Percentiles rank a stretch among this genome's conserved stretches.
phyloP scores from a whole-genome alignment of 1,140 invertebrate species.

The Bombus balteatus region DNA sequence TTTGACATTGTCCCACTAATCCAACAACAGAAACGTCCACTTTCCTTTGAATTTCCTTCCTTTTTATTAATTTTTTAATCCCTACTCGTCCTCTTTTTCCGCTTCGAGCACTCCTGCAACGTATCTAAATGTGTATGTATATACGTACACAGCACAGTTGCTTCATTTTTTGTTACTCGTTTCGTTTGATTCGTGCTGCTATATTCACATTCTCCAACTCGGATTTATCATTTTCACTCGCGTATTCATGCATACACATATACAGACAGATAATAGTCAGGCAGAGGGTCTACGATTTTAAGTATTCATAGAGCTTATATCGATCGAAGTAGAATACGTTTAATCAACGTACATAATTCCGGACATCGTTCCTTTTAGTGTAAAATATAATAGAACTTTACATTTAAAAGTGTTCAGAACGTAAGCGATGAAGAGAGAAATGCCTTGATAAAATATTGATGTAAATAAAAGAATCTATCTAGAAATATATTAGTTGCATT shows the following conservation, averaged over 20 bases:
- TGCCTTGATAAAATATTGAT: too few species aligned
- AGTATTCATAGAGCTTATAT: neutral
- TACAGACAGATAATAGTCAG: neutral
- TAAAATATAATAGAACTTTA: too few species aligned
- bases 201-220: neutral
- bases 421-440: too few species aligned
- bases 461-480: too few species aligned
- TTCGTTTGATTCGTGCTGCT: too few species aligned
- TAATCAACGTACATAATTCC: too few species aligned
- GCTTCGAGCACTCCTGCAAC: neutral
- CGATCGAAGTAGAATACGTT: too few species aligned
- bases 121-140: too few species aligned
- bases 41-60: neutral
- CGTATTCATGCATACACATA: neutral
- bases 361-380: too few species aligned
- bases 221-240: too few species aligned
- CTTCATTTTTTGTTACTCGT: neutral
- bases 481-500: too few species aligned
- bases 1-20: neutral
- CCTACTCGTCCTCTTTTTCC: neutral
- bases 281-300: neutral
- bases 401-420: too few species aligned
- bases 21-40: neutral
- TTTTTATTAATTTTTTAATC: constrained; percentile 19
- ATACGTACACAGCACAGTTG: neutral